Base-by-base conservation (phyloP, 2,888 invertebrate species). In the Dione vanillae region DNA sequence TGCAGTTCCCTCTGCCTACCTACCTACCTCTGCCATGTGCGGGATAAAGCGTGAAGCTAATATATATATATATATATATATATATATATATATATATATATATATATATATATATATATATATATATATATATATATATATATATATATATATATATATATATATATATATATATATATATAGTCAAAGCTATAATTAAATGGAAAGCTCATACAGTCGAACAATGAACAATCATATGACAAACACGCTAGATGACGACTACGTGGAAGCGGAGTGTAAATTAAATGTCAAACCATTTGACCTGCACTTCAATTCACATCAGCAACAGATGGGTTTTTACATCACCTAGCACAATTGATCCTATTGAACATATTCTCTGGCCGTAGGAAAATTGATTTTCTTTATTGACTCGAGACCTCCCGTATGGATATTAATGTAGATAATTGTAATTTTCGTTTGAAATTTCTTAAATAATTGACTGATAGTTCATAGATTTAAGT, bases 251-350 rank as follows among this genome's bases (percentile, higher is more conserved):
- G 62, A 43, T 43, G 54, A 59, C 56, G 49, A 65, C 41, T 70
- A 71, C 70, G 68, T 71, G 72, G 71, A 71, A 74, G 64, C 45
- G 56, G 45, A 67, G 77, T 76, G 77, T 74, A 74, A 78, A 78
- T 78, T 72, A 75, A 76, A 79, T 74, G 79, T 79, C 79, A 79
- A 72, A 73, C 72, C 74, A 74, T 27, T 77, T 77, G 78, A 78
- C 77, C 74, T 49, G n/a, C 37, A 58, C 74, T 75, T 75, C 75
- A 75, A 76, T 79, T 77, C 70, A 67, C 65, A 75, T 77, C 75
- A 56, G 59, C 62, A 65, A 65, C 75, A 73, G 75, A 76, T 74
- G 77, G 61, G 65, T 58, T 65, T 68, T 59, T 68, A 66, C 74
- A 67, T 67, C 75, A 69, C 75, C 73, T 74, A 59, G 45, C 64